A percentile compares a stretch with the other conserved stretches of the same genome.
phyloP scores from a whole-genome alignment of 2,113 vertebrate genomes.

The Malurus elegans region DNA sequence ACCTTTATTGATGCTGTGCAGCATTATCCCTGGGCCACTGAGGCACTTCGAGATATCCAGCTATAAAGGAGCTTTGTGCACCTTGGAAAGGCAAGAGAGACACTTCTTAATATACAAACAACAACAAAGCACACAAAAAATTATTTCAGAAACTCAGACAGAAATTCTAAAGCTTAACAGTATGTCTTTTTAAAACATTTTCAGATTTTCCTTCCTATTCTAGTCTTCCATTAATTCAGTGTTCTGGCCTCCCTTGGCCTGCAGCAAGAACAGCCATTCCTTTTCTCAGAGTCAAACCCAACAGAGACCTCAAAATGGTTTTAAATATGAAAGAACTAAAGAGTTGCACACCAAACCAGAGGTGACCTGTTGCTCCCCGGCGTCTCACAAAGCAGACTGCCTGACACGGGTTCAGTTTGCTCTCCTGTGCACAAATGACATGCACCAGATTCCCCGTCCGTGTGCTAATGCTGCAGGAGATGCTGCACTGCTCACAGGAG shows the following conservation, averaged over 20 bases:
- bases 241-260: background rate
- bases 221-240: background rate
- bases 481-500: background rate
- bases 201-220: background rate
- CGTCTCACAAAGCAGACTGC: background rate
- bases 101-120: background rate
- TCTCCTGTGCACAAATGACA: background rate
- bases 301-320: background rate
- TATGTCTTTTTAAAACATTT: accelerated
- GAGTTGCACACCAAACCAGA: background rate
- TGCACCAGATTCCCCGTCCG: background rate
- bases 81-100: background rate
- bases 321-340: background rate
- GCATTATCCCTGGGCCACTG: background rate
- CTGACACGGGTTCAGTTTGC: background rate
- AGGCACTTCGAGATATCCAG: background rate
- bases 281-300: background rate
- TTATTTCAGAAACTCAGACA: background rate
- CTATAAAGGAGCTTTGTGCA: background rate
- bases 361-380: slow-evolving; percentile 28
- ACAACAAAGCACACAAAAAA: background rate
- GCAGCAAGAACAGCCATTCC: background rate
- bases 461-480: background rate
- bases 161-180: background rate
- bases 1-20: background rate